Evolutionary conservation across 2,888 invertebrate species (phyloP).

Genomic region (Trypoxylon attenuatum): DNA sequence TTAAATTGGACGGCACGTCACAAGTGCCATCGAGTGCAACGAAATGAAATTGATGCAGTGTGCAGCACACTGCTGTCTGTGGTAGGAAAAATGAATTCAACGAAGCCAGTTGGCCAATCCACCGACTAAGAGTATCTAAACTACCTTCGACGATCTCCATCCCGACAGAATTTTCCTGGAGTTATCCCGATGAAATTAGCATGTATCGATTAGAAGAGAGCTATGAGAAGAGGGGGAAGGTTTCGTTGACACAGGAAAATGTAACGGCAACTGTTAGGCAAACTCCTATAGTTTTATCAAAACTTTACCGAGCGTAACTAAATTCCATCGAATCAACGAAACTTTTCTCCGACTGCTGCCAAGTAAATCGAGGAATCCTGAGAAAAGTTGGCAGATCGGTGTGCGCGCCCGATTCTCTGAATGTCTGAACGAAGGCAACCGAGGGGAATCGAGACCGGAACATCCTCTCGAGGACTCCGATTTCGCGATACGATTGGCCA

Average conservation of each 20-base stretch:
- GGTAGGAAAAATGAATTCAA: constrained; percentile 21
- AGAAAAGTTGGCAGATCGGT: constrained; percentile 34
- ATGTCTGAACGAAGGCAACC: constrained; percentile 16
- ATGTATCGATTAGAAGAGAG: constrained; percentile 31
- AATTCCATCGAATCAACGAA: constrained; percentile 44
- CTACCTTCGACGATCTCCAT: constrained; percentile 16
- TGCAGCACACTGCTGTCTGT: not conserved
- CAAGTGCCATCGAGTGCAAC: not conserved
- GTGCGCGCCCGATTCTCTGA: constrained; percentile 16
- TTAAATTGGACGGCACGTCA: not conserved
- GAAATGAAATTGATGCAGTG: not conserved
- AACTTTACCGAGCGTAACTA: constrained; percentile 34
- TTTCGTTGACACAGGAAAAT: constrained; percentile 41
- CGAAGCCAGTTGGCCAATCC: constrained; percentile 11
- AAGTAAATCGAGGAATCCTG: constrained; percentile 21
- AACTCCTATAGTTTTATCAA: constrained; percentile 28
- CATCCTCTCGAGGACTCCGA: not conserved
- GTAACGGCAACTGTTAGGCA: constrained; percentile 25
- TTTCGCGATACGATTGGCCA: constrained; percentile 4
- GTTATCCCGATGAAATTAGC: constrained; percentile 35
- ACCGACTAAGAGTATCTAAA: constrained; percentile 4
- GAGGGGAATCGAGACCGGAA: not conserved
- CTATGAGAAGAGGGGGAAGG: constrained; percentile 10
- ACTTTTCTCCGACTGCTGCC: constrained; percentile 20
- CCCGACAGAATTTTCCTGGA: constrained; percentile 30